phyloP scores from a whole-genome alignment of 2,113 vertebrate genomes.

The Parus major region DNA sequence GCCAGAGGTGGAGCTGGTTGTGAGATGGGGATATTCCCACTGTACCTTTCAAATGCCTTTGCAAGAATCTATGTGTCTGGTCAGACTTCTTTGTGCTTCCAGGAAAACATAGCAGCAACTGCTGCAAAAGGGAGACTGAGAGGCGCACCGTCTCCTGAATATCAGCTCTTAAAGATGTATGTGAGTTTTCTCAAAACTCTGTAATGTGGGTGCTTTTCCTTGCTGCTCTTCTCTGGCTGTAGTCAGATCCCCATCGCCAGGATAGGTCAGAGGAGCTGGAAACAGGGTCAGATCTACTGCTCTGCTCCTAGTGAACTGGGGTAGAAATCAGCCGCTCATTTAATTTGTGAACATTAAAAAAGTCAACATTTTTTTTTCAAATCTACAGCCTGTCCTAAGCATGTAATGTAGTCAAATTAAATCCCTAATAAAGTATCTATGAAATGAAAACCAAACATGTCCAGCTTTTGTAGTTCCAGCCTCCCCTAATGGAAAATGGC shows the following conservation, averaged over 20 bases:
- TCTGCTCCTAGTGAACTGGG: not conserved
- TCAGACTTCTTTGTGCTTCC: not conserved
- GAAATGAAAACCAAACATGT: constrained; percentile 53
- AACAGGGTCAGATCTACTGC: not conserved
- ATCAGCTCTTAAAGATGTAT: not conserved
- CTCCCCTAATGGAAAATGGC: constrained; percentile 37
- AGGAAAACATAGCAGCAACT: not conserved
- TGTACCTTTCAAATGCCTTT: not conserved
- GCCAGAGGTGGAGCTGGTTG: not conserved
- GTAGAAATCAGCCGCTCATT: not conserved
- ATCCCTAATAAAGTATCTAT: constrained; percentile 51
- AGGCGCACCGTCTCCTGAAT: not conserved
- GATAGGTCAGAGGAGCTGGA: not conserved
- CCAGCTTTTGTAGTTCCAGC: constrained; percentile 51
- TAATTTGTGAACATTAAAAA: constrained; percentile 27
- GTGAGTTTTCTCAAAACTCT: not conserved
- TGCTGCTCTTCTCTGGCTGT: not conserved
- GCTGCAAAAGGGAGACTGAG: not conserved
- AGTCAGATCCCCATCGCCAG: not conserved
- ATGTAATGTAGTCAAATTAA: constrained; percentile 49
- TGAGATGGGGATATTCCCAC: not conserved
- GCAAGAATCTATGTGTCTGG: not conserved
- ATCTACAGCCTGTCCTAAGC: constrained; percentile 21
- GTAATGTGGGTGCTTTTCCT: not conserved
- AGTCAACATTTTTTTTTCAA: constrained; percentile 5